Percentiles rank a stretch among this genome's conserved stretches.
Evolutionary conservation across 92 coral and sea anemone genomes (phyloP).

Genomic region (Galaxea fascicularis): DNA sequence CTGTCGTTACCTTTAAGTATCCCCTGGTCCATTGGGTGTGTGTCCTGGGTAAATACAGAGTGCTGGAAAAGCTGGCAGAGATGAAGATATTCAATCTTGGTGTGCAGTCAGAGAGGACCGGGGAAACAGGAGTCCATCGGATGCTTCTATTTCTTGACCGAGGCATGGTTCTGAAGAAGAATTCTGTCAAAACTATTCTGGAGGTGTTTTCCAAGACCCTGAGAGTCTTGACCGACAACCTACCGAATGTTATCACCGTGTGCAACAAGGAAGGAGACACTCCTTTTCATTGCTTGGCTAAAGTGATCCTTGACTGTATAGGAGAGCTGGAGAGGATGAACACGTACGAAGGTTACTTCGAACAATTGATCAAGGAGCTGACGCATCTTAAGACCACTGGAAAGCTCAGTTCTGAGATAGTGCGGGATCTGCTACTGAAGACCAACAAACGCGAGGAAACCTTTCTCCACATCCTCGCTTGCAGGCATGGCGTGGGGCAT

Average conservation of each 20-base stretch:
- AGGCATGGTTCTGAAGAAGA: conserved; percentile 19
- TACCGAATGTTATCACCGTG: conserved; percentile 6
- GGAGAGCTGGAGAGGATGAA: conserved; percentile 34
- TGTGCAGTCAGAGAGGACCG: conserved; percentile 36
- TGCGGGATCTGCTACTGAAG: conserved; percentile 30
- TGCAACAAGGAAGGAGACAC: conserved; percentile 46
- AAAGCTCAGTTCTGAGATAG: conserved; percentile 8
- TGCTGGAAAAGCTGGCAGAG: conserved; percentile 23
- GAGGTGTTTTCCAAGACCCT: conserved; percentile 46
- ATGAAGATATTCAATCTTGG: conserved; percentile 37
- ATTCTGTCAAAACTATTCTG: conserved; percentile 25
- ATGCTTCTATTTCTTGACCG: conserved; percentile 37
- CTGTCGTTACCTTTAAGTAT: conserved; percentile 28
- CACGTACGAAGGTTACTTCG: conserved; percentile 47
- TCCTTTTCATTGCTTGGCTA: conserved; percentile 47
- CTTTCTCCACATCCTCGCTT: conserved; percentile 53
- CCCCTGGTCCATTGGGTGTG: conserved; percentile 78
- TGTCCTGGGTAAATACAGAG: conserved; percentile 60
- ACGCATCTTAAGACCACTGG: conserved; percentile 8
- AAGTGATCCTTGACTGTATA: conserved; percentile 43
- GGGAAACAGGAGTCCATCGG: conserved; percentile 53
- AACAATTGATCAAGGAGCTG: conserved; percentile 22
- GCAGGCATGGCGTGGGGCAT: conserved; percentile 46
- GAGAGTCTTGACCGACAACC: neutral
- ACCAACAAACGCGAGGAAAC: conserved; percentile 33